Base-by-base conservation (phyloP, 2,888 invertebrate species). In the Netelia virgata region DNA sequence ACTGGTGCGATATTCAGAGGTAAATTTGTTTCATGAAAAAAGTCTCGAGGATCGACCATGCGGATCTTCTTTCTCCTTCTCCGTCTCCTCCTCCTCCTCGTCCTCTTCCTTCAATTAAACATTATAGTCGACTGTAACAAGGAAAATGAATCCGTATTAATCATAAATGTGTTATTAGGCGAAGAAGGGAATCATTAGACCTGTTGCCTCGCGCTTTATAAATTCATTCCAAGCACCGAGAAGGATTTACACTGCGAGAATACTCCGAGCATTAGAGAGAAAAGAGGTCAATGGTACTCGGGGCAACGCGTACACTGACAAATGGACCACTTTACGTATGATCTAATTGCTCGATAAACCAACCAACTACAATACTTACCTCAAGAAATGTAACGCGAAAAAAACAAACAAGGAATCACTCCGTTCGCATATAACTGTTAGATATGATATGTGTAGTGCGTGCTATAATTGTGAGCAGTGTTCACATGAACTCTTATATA, bases 381-480 rank as follows among this genome's bases (percentile, higher is more conserved):
- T 14, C 28, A 76, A 20, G 28, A 59, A 73, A 36, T 36, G 6
- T 36, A 36, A 36, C 36, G 11, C 59, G 69, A 78, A 75, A 66
- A 70, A 36, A 36, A 69, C 9, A 47, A 66, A 68, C 69, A 69
- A 68, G 55, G 68, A 73, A 68, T 74, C 81, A 78, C 78, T 57
- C 64, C 74, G 64, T 84, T 47, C 55, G 70, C 78, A 84, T 82
- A 36, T 69, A 73, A 81, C 8, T 74, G 84, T 84, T 82, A 57
- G 36, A 75, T 84, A 57, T 81, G 36, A 36, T 47, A 47, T 47
- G 77, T 70, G 36, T 72, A 63, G 43, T 41, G 43, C 20, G 66
- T 66, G 81, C 81, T 82, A 75, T 82, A 64, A 69, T 74, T 77
- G 81, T 82, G 66, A 63, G 80, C 77, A 77, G 77, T 81, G 64